Evolutionary conservation across 2,888 invertebrate genomes (phyloP).

Genomic region (Netelia fuscicornis): DNA sequence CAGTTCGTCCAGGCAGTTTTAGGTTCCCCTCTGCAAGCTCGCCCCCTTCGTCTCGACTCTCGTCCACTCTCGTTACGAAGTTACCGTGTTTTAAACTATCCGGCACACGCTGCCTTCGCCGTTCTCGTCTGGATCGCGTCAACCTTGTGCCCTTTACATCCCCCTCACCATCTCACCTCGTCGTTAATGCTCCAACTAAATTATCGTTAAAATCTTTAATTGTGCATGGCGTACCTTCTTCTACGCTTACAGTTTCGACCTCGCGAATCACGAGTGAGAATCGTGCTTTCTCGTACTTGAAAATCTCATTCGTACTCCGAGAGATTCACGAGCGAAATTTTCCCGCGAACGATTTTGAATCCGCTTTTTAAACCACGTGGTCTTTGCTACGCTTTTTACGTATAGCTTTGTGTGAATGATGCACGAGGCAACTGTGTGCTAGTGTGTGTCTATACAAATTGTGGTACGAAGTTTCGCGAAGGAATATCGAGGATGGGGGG

Average conservation of each 20-base stretch:
- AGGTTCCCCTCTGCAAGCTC: constrained; percentile 16
- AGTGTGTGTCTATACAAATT: too few relatives aligned
- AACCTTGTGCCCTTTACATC: constrained; percentile 1
- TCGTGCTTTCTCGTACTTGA: background rate
- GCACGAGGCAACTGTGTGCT: too few relatives aligned
- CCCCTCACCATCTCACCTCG: background rate
- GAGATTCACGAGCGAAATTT: too few relatives aligned
- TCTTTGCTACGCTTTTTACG: too few relatives aligned
- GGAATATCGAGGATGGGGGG: background rate
- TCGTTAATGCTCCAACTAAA: constrained; percentile 59
- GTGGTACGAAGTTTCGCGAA: too few relatives aligned
- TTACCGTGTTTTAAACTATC: constrained; percentile 64
- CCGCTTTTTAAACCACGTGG: too few relatives aligned
- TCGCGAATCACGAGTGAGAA: background rate
- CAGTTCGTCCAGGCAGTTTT: constrained; percentile 17
- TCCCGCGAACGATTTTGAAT: too few relatives aligned
- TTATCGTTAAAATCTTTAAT: constrained; percentile 66
- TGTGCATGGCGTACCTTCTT: constrained; percentile 49
- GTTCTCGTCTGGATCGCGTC: constrained; percentile 15
- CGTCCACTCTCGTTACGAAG: constrained; percentile 50
- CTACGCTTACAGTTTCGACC: constrained; percentile 3
- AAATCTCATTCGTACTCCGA: background rate
- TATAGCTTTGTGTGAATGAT: too few relatives aligned
- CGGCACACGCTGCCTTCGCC: background rate
- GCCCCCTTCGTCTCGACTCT: background rate